A percentile compares a stretch with the other conserved stretches of the same genome.
Conservation (phyloP, 2,113 vertebrate species). For the Ahaetulla prasina region DNA sequence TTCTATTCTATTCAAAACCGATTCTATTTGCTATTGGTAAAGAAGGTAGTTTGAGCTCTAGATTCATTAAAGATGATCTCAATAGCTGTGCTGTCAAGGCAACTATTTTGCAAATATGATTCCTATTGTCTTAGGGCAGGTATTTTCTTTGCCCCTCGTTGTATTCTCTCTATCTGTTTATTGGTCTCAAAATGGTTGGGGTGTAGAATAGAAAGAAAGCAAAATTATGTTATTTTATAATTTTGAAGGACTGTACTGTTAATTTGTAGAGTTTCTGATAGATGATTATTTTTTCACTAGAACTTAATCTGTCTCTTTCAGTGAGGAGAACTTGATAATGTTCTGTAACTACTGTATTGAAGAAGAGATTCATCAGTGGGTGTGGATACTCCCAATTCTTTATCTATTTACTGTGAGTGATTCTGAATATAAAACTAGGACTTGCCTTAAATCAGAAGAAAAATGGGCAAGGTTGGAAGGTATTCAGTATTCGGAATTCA, state of each 20-base stretch:
- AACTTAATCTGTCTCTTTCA: not conserved
- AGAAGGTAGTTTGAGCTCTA: not conserved
- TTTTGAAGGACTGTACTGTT: too few species aligned
- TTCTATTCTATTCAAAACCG: too few species aligned
- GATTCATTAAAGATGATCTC: not conserved
- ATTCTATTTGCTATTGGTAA: not conserved
- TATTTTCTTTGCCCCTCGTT: not conserved
- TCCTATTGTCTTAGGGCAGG: not conserved
- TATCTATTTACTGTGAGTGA: slow-evolving; percentile 33
- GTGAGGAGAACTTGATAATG: accelerated
- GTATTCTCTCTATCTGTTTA: not conserved
- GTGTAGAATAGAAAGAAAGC: not conserved
- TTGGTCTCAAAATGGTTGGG: not conserved
- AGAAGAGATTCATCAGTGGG: not conserved
- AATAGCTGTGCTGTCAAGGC: not conserved
- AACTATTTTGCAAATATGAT: not conserved
- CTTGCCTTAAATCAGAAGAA: slow-evolving; percentile 10
- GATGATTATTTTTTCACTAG: not conserved
- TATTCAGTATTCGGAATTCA: slow-evolving; percentile 40
- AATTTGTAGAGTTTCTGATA: too few species aligned
- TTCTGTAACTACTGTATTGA: slow-evolving; percentile 53
- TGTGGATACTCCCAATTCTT: slow-evolving; percentile 64
- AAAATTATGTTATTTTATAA: not conserved
- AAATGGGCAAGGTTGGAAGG: slow-evolving; percentile 77
- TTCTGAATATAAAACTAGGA: not conserved